Evolutionary conservation across 2,797 vertebrate genomes (phyloP).

Genomic region (Nannoperca obscura): DNA sequence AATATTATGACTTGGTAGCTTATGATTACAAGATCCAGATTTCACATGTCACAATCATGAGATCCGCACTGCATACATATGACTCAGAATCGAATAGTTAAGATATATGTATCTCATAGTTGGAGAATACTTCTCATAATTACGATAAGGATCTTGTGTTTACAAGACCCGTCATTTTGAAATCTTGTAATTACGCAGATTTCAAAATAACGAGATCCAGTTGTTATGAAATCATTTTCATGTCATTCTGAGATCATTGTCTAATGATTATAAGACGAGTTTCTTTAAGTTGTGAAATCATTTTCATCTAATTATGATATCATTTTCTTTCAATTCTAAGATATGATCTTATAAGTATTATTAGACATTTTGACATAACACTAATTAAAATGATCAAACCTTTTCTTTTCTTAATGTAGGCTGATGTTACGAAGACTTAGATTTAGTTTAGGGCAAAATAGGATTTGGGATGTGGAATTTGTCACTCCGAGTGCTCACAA

Average conservation of each 20-base stretch:
- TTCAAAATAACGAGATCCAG: neutral
- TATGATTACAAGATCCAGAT: neutral
- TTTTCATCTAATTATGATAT: neutral
- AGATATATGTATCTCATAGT: neutral
- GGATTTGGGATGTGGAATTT: neutral
- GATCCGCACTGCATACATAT: too few species aligned
- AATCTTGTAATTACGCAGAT: neutral
- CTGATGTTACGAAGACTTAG: neutral
- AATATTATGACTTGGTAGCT: too few species aligned
- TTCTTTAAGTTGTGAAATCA: neutral
- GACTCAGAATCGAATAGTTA: neutral
- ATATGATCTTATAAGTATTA: neutral
- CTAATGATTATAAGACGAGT: too few species aligned
- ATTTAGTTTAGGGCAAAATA: neutral
- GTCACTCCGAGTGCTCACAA: rapidly evolving
- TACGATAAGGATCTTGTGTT: neutral
- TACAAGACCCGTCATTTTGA: neutral
- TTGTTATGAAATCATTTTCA: neutral
- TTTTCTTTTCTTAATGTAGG: neutral
- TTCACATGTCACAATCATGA: neutral
- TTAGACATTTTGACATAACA: neutral
- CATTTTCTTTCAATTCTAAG: neutral
- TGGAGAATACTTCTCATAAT: neutral
- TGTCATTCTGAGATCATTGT: neutral
- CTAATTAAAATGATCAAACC: neutral